Conservation (phyloP, 2,797 vertebrate genomes). For the Hipposideros larvatus region DNA sequence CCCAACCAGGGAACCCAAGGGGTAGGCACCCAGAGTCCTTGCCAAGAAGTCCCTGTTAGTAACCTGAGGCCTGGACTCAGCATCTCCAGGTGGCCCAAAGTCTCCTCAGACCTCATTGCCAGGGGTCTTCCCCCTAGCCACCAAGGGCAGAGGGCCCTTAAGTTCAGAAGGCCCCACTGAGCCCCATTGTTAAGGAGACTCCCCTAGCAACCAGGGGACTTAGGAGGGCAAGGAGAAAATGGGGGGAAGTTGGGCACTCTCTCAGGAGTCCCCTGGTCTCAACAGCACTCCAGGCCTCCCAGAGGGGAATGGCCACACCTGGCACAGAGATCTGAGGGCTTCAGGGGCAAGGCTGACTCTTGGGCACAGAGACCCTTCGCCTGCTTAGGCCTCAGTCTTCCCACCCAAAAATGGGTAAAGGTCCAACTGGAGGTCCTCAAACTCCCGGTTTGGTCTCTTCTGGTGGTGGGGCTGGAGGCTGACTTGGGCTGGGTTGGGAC, state of each 20-base stretch:
- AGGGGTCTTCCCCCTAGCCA: neutral
- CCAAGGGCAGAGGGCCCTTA: neutral
- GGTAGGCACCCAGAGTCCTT: neutral
- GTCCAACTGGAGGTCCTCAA: too few species aligned
- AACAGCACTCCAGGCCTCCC: too few species aligned
- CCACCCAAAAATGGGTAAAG: fast-evolving
- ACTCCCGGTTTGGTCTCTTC: neutral
- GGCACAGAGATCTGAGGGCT: neutral
- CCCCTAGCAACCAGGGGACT: neutral
- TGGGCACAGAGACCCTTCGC: neutral
- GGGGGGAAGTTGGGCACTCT: neutral
- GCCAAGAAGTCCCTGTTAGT: neutral
- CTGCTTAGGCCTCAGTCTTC: neutral
- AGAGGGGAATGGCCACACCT: neutral
- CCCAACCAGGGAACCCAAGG: neutral
- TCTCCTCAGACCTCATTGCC: neutral
- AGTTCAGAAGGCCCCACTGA: slow-evolving; percentile 27
- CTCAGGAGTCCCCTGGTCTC: neutral
- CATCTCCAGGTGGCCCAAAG: neutral
- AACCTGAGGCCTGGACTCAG: neutral
- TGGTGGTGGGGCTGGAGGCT: neutral
- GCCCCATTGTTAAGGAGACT: slow-evolving; percentile 54
- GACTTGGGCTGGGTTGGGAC: neutral
- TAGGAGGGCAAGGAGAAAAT: neutral
- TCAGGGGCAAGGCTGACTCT: neutral